Conservation (phyloP, 2,888 invertebrate species). For the Dasysyrphus albostriatus region DNA sequence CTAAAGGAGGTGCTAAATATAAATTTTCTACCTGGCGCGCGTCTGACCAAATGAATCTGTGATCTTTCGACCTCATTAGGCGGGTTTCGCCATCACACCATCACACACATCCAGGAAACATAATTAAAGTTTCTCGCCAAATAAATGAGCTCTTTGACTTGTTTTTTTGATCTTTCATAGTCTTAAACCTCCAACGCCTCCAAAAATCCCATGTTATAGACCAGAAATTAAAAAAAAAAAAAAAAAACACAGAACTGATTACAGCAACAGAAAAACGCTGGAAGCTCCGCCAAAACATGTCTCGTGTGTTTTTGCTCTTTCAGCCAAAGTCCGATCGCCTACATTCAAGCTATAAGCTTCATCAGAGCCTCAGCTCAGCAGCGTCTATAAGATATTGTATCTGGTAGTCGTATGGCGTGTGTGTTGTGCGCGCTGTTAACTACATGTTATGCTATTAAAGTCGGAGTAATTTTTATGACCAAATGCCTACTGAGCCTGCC, state of each 20-base stretch:
- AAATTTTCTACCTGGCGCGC: conserved; percentile 19
- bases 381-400: conserved; percentile 13
- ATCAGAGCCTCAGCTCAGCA: not conserved
- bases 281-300: conserved; percentile 55
- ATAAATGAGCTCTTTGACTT: conserved; percentile 61
- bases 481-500: conserved; percentile 62
- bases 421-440: conserved; percentile 71
- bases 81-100: conserved; percentile 53
- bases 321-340: conserved; percentile 39
- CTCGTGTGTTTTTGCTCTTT: conserved; percentile 49
- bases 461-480: conserved; percentile 70
- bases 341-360: conserved; percentile 33
- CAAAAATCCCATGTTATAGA: conserved; percentile 19
- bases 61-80: conserved; percentile 76
- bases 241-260: conserved; percentile 59
- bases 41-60: conserved; percentile 53
- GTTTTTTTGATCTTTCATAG: conserved; percentile 23
- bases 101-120: conserved; percentile 68
- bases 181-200: conserved; percentile 42
- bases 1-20: conserved; percentile 65
- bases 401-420: conserved; percentile 63
- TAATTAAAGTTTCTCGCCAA: conserved; percentile 74
- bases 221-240: conserved; percentile 45
- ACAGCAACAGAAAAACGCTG: conserved; percentile 34
- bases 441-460: conserved; percentile 72